These are phyloP conservation scores for Emys orbicularis DNA, from an alignment of 2,797 vertebrate species.

Conservation along the genomic window DNA sequence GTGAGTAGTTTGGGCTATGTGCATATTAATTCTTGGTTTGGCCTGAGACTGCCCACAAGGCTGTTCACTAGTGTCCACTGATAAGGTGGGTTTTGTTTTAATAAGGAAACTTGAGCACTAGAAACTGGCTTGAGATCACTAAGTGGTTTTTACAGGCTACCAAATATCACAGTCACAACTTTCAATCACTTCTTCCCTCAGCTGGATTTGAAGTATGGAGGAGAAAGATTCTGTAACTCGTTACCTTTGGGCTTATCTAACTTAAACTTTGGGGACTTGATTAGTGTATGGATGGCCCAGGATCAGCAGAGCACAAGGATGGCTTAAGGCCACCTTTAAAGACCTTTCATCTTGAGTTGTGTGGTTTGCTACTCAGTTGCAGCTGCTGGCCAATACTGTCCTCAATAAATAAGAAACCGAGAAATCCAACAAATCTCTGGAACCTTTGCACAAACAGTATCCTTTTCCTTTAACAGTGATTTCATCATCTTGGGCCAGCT, in stretches of 20 bases:
- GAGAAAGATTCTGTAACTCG: neutral
- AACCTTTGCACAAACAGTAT: neutral
- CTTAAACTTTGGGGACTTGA: neutral
- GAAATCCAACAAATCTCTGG: neutral
- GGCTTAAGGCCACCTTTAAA: neutral
- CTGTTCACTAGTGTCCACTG: neutral
- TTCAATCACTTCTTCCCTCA: neutral
- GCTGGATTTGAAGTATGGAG: neutral
- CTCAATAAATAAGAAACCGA: neutral
- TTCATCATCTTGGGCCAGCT: neutral
- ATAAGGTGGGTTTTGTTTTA: neutral
- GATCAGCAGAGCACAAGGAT: neutral
- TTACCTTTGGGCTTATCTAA: neutral
- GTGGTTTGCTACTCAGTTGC: neutral
- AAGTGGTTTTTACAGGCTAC: neutral
- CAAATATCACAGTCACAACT: neutral
- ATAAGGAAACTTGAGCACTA: neutral
- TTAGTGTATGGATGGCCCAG: neutral
- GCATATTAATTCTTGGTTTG: neutral
- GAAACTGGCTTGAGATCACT: neutral
- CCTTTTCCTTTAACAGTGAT: neutral
- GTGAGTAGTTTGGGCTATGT: neutral
- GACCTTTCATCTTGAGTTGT: neutral
- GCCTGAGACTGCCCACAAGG: neutral
- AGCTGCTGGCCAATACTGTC: neutral